Evolutionary conservation across 2,888 invertebrate species (phyloP).

Genomic region (Eulithis prunata): DNA sequence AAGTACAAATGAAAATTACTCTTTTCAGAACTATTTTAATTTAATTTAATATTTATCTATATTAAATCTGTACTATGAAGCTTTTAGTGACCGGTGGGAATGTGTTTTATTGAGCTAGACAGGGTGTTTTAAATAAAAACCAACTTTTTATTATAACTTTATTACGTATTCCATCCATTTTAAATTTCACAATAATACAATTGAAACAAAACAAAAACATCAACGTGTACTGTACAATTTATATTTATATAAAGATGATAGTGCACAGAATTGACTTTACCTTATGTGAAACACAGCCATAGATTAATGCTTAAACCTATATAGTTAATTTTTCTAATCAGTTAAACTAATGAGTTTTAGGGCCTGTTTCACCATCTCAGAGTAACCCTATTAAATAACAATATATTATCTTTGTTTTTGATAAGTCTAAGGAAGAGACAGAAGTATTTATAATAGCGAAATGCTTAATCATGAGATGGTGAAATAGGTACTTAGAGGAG

Average conservation of each 20-base stretch:
- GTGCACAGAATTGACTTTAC: conserved; percentile 83
- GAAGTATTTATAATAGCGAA: too few relatives aligned
- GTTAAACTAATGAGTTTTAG: conserved; percentile 19
- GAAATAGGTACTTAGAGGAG: conserved; percentile 9
- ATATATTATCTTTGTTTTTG: too few relatives aligned
- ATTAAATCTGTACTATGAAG: too few relatives aligned
- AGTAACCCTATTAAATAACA: too few relatives aligned
- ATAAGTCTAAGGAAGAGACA: too few relatives aligned
- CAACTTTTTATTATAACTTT: conserved; percentile 64
- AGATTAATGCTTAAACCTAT: conserved; percentile 69
- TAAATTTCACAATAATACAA: conserved; percentile 69
- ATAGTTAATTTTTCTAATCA: conserved; percentile 32
- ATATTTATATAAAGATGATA: conserved; percentile 68
- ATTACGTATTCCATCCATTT: conserved; percentile 78
- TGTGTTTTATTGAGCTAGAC: not conserved
- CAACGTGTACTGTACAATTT: conserved; percentile 73
- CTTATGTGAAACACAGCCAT: conserved; percentile 84
- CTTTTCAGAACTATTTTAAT: too few relatives aligned
- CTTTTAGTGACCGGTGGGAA: too few relatives aligned
- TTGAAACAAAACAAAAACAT: conserved; percentile 61
- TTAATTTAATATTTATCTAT: too few relatives aligned
- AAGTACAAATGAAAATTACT: too few relatives aligned
- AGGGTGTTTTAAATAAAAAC: not conserved
- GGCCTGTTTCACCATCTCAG: too few relatives aligned
- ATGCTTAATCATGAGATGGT: too few relatives aligned